Evolutionary conservation across 1,140 invertebrate genomes (phyloP).

Genomic region (Oryzaephilus surinamensis): DNA sequence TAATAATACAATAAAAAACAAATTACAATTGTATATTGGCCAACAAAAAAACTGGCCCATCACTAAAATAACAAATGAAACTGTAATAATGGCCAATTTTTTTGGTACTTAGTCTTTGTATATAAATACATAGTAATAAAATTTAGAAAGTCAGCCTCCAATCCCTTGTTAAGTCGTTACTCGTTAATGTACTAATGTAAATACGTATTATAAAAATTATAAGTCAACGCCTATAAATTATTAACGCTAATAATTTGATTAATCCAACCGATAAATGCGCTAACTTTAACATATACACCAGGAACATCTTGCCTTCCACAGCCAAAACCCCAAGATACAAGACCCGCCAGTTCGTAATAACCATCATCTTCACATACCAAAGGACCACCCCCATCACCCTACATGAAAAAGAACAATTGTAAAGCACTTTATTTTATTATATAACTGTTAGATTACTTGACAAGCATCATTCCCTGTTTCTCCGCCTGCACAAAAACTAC

Average conservation of each 20-base stretch:
- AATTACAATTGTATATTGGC: too few species aligned
- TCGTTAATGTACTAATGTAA: too few species aligned
- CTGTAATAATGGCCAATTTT: too few species aligned
- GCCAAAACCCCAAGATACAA: conserved; percentile 89
- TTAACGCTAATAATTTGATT: conserved; percentile 95
- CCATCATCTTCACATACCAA: conserved; percentile 86
- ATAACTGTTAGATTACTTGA: conserved; percentile 51
- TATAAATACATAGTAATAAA: too few species aligned
- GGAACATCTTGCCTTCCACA: conserved; percentile 81
- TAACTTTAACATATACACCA: conserved; percentile 89
- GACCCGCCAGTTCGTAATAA: conserved; percentile 80
- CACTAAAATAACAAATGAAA: too few species aligned
- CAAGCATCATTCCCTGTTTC: conserved; percentile 88
- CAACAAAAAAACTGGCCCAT: too few species aligned
- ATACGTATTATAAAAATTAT: conserved; percentile 3
- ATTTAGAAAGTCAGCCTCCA: too few species aligned
- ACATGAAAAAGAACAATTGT: conserved; percentile 18
- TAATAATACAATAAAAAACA: too few species aligned
- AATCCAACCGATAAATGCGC: conserved; percentile 91
- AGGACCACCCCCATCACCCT: conserved; percentile 87
- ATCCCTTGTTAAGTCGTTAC: too few species aligned
- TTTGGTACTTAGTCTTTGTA: too few species aligned
- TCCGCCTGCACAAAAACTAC: conserved; percentile 87
- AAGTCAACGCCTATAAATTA: conserved; percentile 53
- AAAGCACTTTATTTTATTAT: background rate